Evolutionary conservation across 2,888 invertebrate species (phyloP), one percentile per base, ranked within the genome.

Genomic region (Eupelmus urozonus): DNA sequence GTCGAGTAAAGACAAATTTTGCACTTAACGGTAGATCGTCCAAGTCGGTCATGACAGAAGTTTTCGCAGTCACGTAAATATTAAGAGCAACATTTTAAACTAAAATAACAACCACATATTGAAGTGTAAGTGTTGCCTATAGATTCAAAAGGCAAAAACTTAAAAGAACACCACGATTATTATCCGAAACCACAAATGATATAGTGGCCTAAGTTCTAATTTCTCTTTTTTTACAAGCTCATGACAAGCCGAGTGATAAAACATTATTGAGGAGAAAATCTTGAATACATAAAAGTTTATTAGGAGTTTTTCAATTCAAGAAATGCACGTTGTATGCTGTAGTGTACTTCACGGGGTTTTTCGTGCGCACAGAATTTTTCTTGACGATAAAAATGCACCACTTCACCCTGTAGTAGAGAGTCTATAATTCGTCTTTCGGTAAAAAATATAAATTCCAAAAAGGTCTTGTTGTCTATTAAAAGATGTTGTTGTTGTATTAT

Each of bases 191-290:
- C 3, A 45, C 20, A 29, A n/a, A 42, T 18, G 40, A 71, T 7
- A 49, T 51, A 27, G 40, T 53, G 72, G 72, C 72, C 63, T 72
- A 72, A 62, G 74, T 63, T 72, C 34, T 60, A 18, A 63, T 63
- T 63, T 78, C 62, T 78, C 74, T 80, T 34, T 79, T 79, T 80
- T 53, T 55, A 76, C 77, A 80, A 84, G 80, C 75, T 81, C 85
- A 82, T 55, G 11, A 60, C n/a, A 40, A 53, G 34, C 20, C 9
- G 34, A 59, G 1, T 66, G n/a, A 34, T 9, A 9, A 34, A 34
- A 34, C 34, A 34, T 5, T 9, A 34, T 34, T 73, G 11, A 57
- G 29, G 34, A 59, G 13, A n/a, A 51, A 49, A 23, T 29, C 16
- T 53, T 16, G 63, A 25, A 13, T 16, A 11, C 60, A 16, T 53